A percentile compares a stretch with the other conserved stretches of the same genome.
These are phyloP conservation scores for Altica lythri DNA, from an alignment of 2,888 invertebrate species.

Conservation along the genomic window DNA sequence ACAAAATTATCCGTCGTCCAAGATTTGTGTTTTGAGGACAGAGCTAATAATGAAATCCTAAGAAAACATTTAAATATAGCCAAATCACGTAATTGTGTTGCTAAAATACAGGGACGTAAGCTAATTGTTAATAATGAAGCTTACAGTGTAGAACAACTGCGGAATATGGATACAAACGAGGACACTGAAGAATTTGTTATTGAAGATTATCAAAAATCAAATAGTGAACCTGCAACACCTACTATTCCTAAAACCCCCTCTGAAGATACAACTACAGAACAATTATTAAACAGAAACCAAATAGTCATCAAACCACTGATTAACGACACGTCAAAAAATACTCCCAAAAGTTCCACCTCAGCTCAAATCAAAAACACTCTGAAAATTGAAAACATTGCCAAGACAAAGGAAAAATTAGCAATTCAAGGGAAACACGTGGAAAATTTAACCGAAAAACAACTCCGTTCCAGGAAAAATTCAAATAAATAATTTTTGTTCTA, in stretches of 20 bases:
- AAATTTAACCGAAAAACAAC: neutral
- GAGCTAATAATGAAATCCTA: neutral
- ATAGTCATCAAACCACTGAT: neutral
- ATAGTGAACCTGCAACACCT: neutral
- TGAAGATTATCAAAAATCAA: neutral
- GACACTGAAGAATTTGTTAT: neutral
- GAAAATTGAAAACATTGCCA: neutral
- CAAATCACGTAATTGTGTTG: neutral
- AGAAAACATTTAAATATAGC: neutral
- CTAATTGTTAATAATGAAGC: neutral
- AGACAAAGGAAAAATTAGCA: neutral
- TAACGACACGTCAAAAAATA: neutral
- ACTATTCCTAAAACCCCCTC: neutral
- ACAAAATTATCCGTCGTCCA: neutral
- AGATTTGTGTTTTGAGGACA: neutral
- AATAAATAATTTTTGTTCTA: neutral
- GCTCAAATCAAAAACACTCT: neutral
- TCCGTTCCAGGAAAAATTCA: neutral
- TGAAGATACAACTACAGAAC: neutral
- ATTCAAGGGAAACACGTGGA: neutral
- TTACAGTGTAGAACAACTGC: neutral
- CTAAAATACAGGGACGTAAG: neutral
- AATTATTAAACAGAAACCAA: neutral
- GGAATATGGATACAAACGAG: neutral
- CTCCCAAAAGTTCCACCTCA: neutral